These are phyloP conservation scores for Pluvialis apricaria DNA, from an alignment of 2,113 vertebrate species.

Conservation along the genomic window DNA sequence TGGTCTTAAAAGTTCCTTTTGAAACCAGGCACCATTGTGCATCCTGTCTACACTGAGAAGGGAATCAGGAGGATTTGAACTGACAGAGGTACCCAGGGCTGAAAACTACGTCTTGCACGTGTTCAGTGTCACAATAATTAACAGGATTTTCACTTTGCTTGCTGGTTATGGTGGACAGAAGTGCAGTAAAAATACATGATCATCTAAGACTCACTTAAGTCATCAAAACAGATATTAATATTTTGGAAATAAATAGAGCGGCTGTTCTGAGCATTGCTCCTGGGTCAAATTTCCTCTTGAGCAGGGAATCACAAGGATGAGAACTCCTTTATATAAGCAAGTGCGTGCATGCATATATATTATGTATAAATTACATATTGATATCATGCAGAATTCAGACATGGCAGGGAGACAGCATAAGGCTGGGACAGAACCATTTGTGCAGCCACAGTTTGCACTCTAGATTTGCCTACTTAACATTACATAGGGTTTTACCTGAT, in stretches of 20 bases:
- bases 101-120: background rate
- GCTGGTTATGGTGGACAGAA: background rate
- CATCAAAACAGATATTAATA: background rate
- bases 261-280: background rate
- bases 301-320: background rate
- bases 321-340: background rate
- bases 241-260: background rate
- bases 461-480: background rate
- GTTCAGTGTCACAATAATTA: background rate
- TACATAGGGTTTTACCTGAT: background rate
- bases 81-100: background rate
- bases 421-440: background rate
- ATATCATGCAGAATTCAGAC: background rate
- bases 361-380: background rate
- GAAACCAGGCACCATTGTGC: background rate
- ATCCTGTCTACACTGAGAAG: background rate
- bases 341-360: accelerated
- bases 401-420: background rate
- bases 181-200: background rate
- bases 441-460: background rate
- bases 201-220: background rate
- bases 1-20: background rate
- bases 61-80: background rate
- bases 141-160: background rate
- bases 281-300: accelerated